Percentiles rank a stretch among this genome's conserved stretches.
Conservation (phyloP, 2,888 invertebrate species). For the Andricus quercusramuli region DNA sequence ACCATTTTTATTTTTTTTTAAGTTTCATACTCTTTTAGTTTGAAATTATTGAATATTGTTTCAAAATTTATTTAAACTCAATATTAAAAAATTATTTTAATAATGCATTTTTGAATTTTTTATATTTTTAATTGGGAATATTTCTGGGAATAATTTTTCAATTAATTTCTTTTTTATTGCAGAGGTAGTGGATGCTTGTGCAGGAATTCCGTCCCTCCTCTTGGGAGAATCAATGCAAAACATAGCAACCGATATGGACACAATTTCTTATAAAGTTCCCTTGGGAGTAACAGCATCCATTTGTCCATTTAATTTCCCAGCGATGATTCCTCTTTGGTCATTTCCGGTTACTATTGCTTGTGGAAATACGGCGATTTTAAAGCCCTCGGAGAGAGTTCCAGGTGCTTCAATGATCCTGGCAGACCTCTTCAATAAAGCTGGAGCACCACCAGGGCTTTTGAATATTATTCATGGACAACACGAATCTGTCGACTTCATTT, state of each 20-base stretch:
- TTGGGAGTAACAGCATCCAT: constrained; percentile 97
- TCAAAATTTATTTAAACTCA: no score
- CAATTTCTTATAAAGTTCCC: constrained; percentile 93
- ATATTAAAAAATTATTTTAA: no score
- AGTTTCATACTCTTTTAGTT: no score
- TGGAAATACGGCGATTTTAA: constrained; percentile 96
- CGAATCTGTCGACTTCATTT: constrained; percentile 97
- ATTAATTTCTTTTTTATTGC: constrained; percentile 52
- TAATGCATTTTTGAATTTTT: no score
- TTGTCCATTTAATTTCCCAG: constrained; percentile 99
- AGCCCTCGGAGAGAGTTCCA: constrained; percentile 98
- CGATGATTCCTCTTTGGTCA: constrained; percentile 99
- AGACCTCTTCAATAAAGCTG: constrained; percentile 95
- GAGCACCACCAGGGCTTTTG: constrained; percentile 96
- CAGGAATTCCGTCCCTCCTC: constrained; percentile 94
- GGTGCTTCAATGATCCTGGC: constrained; percentile 97
- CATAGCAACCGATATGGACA: constrained; percentile 98
- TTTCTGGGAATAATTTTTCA: no score
- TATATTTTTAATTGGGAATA: no score
- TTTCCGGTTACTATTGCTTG: constrained; percentile 92
- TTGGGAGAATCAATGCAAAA: constrained; percentile 94
- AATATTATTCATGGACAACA: constrained; percentile 98
- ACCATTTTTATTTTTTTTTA: no score
- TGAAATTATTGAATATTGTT: no score
- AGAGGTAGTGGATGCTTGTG: constrained; percentile 98